Evolutionary conservation across 2,888 invertebrate genomes (phyloP).

Genomic region (Maniola hyperantus): DNA sequence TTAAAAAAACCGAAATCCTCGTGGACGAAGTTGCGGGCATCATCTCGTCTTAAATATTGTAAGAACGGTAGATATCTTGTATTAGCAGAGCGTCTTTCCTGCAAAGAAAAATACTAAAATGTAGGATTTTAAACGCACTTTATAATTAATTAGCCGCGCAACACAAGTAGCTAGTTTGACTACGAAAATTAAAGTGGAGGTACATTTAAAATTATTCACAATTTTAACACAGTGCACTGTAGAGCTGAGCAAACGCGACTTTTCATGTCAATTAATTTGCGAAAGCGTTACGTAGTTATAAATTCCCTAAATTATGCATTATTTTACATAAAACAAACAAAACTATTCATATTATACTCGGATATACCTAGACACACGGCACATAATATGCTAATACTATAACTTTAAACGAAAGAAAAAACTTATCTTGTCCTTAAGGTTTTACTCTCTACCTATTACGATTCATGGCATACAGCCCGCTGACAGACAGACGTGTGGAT

Average conservation of each 20-base stretch:
- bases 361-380: no score
- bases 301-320: background rate
- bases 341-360: no score
- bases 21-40: no score
- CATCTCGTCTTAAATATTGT: conserved; percentile 44
- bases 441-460: no score
- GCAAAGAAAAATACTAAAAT: conserved; percentile 32
- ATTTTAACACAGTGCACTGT: conserved; percentile 46
- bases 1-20: no score
- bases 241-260: conserved; percentile 63
- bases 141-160: conserved; percentile 39
- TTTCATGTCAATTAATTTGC: conserved; percentile 59
- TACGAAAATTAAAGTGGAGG: conserved; percentile 41
- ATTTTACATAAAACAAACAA: no score
- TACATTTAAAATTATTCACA: conserved; percentile 40
- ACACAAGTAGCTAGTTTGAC: conserved; percentile 40
- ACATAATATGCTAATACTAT: no score
- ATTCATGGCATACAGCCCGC: no score
- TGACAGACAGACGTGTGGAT: no score
- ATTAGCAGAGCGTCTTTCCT: conserved; percentile 12
- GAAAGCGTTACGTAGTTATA: conserved; percentile 26
- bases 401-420: no score
- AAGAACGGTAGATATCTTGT: conserved; percentile 25
- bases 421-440: no score
- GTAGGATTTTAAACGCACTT: conserved; percentile 37